Evolutionary conservation across 2,797 vertebrate species (phyloP), one percentile per base, ranked within the genome.

Genomic region (Xenentodon cancila): DNA sequence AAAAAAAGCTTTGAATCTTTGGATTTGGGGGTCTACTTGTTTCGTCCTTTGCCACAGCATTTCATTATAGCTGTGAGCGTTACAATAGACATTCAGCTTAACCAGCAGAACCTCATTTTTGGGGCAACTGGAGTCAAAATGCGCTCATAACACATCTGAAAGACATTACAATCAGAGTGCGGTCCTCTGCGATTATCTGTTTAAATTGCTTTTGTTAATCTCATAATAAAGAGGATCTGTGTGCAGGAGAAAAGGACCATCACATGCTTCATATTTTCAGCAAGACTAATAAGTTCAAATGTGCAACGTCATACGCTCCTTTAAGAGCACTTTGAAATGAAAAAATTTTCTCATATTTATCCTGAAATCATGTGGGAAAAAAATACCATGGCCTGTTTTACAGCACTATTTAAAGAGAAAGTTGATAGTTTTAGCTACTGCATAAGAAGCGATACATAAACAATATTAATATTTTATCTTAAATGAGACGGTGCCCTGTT

Each of bases 221-320:
- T 51, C 20, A 21, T 48, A 48, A 77, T 59, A 25, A 30, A 48
- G 17, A 71, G 50, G 73, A 44, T 40, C 47, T 18, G 25, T 17
- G 61, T 21, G 30, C 40, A 51, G 52, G 78, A 80, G 61, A 75
- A 50, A 63, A 48, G 80, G 68, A 84, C 71, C 78, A 71, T 59
- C 42, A 3, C 42, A 56, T 85, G 80, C 59, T 70, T 77, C 68
- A 77, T 40, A 22, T 71, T 59, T 15, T 37, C 34, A 12, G 2
- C 34, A 37, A 37, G 34, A 12, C 34, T 9, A 37, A 37, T 11
- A 37, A 9, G 9, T 68, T 68, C 72, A 84, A 59, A 32, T 9
- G n/a, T 37, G 34, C 25, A n/a, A n/a, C 9, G 3, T 9, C 34
- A 37, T 13, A 12, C 34, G 11, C 34, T 37, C 1, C 34, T 37